phyloP scores from a whole-genome alignment of 2,797 vertebrate genomes.

The Furcifer pardalis region DNA sequence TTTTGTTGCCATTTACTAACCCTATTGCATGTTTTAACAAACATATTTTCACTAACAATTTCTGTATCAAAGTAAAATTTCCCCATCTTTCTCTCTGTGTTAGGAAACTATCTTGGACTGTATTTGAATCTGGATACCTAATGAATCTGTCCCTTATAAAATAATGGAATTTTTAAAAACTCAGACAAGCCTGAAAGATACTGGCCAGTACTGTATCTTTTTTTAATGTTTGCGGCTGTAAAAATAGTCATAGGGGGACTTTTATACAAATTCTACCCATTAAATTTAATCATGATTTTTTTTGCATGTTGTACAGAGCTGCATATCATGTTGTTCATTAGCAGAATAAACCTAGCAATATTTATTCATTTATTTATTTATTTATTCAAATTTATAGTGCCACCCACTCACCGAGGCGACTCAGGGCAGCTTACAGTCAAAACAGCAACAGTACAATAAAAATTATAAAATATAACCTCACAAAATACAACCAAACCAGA shows the following conservation, averaged over 20 bases:
- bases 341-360: not conserved
- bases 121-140: not conserved
- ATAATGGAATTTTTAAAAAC: too few relatives aligned
- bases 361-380: too few relatives aligned
- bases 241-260: not conserved
- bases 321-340: conserved; percentile 7
- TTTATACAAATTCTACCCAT: not conserved
- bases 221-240: not conserved
- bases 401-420: too few relatives aligned
- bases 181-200: not conserved
- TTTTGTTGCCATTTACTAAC: conserved; percentile 20
- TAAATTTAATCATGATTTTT: not conserved
- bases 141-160: not conserved
- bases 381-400: too few relatives aligned
- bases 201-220: not conserved
- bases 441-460: too few relatives aligned
- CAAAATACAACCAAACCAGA: too few relatives aligned
- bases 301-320: not conserved
- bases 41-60: conserved; percentile 21
- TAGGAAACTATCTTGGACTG: not conserved
- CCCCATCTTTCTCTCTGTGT: not conserved
- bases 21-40: not conserved
- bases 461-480: too few relatives aligned
- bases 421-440: too few relatives aligned
- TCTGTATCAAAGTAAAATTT: conserved; percentile 30